A percentile compares a stretch with the other conserved stretches of the same genome.
Evolutionary conservation across 2,113 vertebrate species (phyloP).

Genomic region (Mesitornis unicolor): DNA sequence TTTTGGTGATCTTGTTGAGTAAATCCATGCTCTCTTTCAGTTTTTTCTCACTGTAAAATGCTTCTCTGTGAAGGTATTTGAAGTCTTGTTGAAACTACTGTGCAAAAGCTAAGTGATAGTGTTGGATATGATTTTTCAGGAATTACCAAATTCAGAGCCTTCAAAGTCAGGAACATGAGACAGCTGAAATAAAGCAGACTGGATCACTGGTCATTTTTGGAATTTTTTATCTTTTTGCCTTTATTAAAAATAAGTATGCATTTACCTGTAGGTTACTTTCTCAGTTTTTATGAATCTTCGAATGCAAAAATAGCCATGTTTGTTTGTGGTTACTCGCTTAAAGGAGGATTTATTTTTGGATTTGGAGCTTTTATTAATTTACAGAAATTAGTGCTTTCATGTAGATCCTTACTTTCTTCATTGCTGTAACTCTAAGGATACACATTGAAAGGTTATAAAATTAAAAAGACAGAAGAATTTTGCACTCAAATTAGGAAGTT

Average conservation of each 20-base stretch:
- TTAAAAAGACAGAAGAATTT: too few relatives aligned
- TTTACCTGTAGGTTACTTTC: background rate
- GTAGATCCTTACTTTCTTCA: background rate
- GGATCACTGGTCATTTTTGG: background rate
- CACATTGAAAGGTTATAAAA: background rate
- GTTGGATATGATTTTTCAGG: background rate
- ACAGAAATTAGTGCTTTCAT: background rate
- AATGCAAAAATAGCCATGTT: background rate
- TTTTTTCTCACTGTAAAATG: background rate
- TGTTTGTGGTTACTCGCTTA: background rate
- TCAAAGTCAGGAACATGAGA: background rate
- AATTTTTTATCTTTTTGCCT: background rate
- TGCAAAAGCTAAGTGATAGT: background rate
- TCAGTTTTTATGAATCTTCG: background rate
- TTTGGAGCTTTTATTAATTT: background rate
- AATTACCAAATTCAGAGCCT: background rate
- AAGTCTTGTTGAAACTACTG: background rate
- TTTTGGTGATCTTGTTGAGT: background rate
- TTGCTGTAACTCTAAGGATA: background rate
- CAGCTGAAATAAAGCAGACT: background rate
- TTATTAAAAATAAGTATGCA: background rate
- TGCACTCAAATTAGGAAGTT: background rate
- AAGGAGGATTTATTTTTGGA: background rate
- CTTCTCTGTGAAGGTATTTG: background rate
- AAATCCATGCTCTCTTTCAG: background rate